Evolutionary conservation across 2,113 vertebrate genomes (phyloP), one percentile per base, ranked within the genome.

Genomic region (Cyrtonyx montezumae): DNA sequence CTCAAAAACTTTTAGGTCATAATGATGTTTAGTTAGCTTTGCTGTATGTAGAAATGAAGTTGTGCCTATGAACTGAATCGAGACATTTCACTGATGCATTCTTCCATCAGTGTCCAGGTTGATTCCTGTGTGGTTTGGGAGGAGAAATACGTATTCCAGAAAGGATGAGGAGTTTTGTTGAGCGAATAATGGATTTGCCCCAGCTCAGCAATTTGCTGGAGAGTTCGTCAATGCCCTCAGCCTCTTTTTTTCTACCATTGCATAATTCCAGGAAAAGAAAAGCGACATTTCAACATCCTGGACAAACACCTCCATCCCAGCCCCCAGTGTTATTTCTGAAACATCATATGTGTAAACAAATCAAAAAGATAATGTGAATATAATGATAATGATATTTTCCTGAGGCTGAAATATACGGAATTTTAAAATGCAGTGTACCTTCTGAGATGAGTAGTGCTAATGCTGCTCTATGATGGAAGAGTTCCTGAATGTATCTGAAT

Each of bases 401-500:
- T 78, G 40, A 46, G 32, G 42, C 42, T 87, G 61, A 65, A 91
- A 70, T 61, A 59, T 17, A 9, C 3, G n/a, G 78, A 32, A 25
- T 56, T 93, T 78, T 76, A 32, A 93, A 91, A 84, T n/a, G 25
- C 42, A 30, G 1, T 19, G 15, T 65, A 53, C 51, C 53, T 91
- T 80, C 48, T n/a, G 73, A 45, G 69, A 30, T 69, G 21, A 23
- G 25, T 14, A 66, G 51, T 16, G 53, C 26, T 48, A 70, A 56
- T 76, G 81, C 17, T 91, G 62, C 63, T 84, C 12, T 76, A 1
- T 88, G 78, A 70, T 56, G 34, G 84, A 82, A 76, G 34, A 69
- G 28, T 71, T n/a, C 32, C 55, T 82, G 77, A 86, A 43, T 85
- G 49, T 51, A 69, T 89, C 62, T 87, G 56, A 88, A 20, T 70